phyloP scores from a whole-genome alignment of 2,888 invertebrate species.

The Volucella inflata region DNA sequence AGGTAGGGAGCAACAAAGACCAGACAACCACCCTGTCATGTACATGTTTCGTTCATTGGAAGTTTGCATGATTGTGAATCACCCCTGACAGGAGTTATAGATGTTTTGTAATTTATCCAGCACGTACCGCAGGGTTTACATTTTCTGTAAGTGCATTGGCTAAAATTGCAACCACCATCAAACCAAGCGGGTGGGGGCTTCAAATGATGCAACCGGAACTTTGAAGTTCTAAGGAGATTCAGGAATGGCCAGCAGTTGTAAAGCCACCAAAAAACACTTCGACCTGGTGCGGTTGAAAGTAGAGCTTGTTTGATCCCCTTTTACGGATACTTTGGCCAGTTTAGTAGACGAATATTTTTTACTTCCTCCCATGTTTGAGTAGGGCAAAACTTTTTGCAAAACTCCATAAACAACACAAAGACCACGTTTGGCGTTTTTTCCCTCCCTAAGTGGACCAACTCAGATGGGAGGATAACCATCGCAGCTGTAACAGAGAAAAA shows the following conservation, averaged over 20 bases:
- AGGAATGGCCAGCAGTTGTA: neutral
- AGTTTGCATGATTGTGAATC: conserved; percentile 57
- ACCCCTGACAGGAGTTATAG: conserved; percentile 58
- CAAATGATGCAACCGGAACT: too few relatives aligned
- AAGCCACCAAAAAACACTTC: conserved; percentile 37
- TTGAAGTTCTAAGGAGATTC: too few relatives aligned
- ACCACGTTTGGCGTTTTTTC: too few relatives aligned
- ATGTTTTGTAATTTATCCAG: conserved; percentile 64
- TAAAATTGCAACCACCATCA: too few relatives aligned
- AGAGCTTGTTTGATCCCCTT: conserved; percentile 65
- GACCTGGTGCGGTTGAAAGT: conserved; percentile 56
- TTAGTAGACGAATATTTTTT: conserved; percentile 37
- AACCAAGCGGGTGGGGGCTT: too few relatives aligned
- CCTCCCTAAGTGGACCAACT: too few relatives aligned
- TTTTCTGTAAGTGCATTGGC: neutral
- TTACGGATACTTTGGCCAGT: conserved; percentile 47
- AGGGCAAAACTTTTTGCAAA: too few relatives aligned
- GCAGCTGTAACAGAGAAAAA: too few relatives aligned
- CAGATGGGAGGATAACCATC: too few relatives aligned
- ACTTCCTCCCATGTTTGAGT: neutral
- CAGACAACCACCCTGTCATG: conserved; percentile 32
- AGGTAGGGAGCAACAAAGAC: neutral
- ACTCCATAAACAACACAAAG: too few relatives aligned
- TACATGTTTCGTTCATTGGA: conserved; percentile 28
- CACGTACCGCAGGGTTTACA: neutral